Conservation (phyloP, 2,113 vertebrate species). For the Hippocampus guttulatus region DNA sequence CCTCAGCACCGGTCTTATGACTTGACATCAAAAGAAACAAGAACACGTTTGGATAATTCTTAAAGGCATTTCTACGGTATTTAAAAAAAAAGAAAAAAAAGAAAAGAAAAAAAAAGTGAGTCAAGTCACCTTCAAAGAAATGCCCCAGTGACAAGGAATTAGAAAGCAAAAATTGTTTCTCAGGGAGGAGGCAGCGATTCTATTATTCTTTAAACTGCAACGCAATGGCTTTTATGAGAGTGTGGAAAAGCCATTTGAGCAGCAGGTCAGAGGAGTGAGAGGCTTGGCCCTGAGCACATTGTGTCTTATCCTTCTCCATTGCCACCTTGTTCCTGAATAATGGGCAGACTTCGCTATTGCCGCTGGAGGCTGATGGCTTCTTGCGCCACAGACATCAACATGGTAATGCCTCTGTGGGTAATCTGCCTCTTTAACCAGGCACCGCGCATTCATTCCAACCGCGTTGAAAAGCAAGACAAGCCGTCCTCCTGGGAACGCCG, state of each 20-base stretch:
- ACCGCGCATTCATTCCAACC: constrained; percentile 43
- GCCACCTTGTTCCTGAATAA: constrained; percentile 74
- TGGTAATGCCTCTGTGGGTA: constrained; percentile 61
- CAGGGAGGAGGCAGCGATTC: constrained; percentile 65
- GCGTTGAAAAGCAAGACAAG: constrained; percentile 56
- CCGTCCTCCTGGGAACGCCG: constrained; percentile 32
- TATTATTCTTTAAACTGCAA: constrained; percentile 80
- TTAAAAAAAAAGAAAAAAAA: constrained; percentile 5
- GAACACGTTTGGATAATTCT: constrained; percentile 57
- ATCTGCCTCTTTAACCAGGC: constrained; percentile 66
- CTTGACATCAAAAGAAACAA: constrained; percentile 38
- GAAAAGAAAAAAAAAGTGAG: constrained; percentile 48
- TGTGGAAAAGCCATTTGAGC: constrained; percentile 75
- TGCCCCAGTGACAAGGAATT: constrained; percentile 67
- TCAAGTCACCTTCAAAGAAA: constrained; percentile 77
- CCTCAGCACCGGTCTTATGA: constrained; percentile 23
- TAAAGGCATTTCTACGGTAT: constrained; percentile 50
- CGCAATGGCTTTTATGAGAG: constrained; percentile 70
- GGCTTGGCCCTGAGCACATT: constrained; percentile 69
- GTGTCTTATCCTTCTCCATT: constrained; percentile 75
- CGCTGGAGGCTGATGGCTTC: constrained; percentile 70
- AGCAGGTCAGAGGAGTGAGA: constrained; percentile 67
- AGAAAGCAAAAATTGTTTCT: constrained; percentile 75
- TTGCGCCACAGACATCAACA: constrained; percentile 68
- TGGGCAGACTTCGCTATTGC: constrained; percentile 65